These are phyloP conservation scores for Hippocampus comes DNA, from an alignment of 2,113 vertebrate species.

Conservation along the genomic window DNA sequence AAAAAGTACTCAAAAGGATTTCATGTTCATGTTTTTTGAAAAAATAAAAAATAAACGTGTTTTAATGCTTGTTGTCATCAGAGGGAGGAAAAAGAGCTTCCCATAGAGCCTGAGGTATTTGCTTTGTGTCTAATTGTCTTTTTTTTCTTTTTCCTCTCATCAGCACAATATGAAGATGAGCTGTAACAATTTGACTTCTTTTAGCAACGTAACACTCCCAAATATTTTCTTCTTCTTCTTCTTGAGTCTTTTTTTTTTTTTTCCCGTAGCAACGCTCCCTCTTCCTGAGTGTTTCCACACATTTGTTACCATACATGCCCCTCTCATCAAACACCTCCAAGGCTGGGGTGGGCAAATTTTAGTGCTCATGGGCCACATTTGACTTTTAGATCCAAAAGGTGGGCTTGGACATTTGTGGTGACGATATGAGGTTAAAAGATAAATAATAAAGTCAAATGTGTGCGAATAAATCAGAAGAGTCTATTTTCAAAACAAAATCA, in stretches of 20 bases:
- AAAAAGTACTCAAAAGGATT: neutral
- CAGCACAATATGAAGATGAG: slow-evolving; percentile 5
- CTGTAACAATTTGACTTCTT: neutral
- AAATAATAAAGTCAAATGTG: neutral
- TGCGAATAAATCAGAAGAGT: too few relatives aligned
- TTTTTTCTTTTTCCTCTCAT: neutral
- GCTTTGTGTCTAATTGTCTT: slow-evolving; percentile 2
- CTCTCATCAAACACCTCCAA: neutral
- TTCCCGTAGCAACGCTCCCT: neutral
- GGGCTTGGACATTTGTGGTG: neutral
- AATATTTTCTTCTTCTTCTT: neutral
- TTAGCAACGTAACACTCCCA: neutral
- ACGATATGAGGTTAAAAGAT: neutral
- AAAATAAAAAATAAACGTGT: neutral
- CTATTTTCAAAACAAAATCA: too few relatives aligned
- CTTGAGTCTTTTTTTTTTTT: neutral
- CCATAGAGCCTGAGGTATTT: slow-evolving; percentile 51
- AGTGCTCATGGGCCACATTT: neutral
- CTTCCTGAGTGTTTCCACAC: neutral
- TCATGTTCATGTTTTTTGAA: neutral
- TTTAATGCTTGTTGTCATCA: slow-evolving; percentile 55
- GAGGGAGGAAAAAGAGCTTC: slow-evolving; percentile 46
- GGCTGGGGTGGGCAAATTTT: neutral
- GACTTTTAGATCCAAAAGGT: neutral
- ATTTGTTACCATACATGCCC: neutral